A percentile compares a stretch with the other conserved stretches of the same genome.
Evolutionary conservation across 2,113 vertebrate species (phyloP).

Genomic region (Platichthys flesus): DNA sequence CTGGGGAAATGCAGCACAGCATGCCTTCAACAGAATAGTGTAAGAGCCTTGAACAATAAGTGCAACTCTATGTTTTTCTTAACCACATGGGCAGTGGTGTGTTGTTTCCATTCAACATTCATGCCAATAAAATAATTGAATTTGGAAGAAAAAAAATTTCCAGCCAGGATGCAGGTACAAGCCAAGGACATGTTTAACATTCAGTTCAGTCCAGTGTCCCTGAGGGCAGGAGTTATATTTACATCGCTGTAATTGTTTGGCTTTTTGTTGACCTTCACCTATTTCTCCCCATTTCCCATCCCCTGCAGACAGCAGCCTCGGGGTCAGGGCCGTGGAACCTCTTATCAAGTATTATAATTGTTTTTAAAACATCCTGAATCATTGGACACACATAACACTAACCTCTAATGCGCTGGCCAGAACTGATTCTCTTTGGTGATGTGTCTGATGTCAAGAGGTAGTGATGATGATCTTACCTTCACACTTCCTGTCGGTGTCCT

Average conservation of each 20-base stretch:
- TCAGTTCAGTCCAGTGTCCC: conserved; percentile 12
- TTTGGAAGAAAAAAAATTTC: conserved; percentile 16
- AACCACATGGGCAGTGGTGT: conserved; percentile 1
- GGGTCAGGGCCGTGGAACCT: background rate
- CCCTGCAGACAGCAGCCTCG: background rate
- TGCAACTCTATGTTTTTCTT: conserved; percentile 5
- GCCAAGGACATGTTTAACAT: conserved; percentile 29
- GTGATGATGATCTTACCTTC: background rate
- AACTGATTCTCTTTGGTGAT: background rate
- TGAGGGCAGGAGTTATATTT: conserved; percentile 28
- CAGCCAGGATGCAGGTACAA: conserved; percentile 1
- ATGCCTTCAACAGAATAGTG: background rate
- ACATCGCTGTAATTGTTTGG: conserved; percentile 42
- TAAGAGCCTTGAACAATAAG: background rate
- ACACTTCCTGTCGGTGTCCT: background rate
- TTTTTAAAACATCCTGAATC: background rate
- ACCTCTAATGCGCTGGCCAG: background rate
- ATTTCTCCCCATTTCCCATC: background rate
- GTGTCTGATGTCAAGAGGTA: background rate
- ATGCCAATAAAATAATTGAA: conserved; percentile 28
- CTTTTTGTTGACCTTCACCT: conserved; percentile 14
- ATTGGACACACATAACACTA: background rate
- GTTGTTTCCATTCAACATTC: conserved; percentile 6
- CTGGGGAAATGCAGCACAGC: background rate
- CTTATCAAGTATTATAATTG: background rate